These are phyloP conservation scores for Melieria picta DNA, from an alignment of 2,888 invertebrate genomes.

Conservation along the genomic window DNA sequence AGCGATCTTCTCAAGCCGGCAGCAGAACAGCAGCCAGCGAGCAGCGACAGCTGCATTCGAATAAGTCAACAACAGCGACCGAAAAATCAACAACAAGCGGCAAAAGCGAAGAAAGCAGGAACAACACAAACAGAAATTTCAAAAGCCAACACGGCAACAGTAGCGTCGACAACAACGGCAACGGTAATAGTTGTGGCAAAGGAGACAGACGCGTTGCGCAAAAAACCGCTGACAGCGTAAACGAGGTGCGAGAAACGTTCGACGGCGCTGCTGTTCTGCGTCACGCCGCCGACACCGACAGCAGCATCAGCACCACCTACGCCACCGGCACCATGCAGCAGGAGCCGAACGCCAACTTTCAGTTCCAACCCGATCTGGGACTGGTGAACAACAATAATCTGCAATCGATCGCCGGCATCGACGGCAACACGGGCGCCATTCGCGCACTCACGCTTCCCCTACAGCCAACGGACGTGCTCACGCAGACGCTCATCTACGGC, in stretches of 20 bases:
- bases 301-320: conserved; percentile 7
- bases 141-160: conserved; percentile 20
- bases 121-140: neutral
- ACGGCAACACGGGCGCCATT: conserved; percentile 45
- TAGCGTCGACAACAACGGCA: conserved; percentile 16
- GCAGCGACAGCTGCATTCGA: conserved; percentile 11
- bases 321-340: conserved; percentile 61
- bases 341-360: conserved; percentile 65
- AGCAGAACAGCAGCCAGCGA: conserved; percentile 16
- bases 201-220: conserved; percentile 22
- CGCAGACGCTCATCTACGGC: conserved; percentile 63
- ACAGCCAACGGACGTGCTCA: conserved; percentile 57
- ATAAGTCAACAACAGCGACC: conserved; percentile 18
- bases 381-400: conserved; percentile 61
- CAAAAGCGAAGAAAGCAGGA: conserved; percentile 13
- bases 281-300: conserved; percentile 18
- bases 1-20: neutral
- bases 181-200: conserved; percentile 8
- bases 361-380: conserved; percentile 65
- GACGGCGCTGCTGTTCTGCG: conserved; percentile 21
- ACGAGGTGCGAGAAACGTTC: conserved; percentile 45
- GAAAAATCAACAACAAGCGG: conserved; percentile 20
- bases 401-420: conserved; percentile 39
- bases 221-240: conserved; percentile 32
- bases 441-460: conserved; percentile 45